Percentiles rank a stretch among this genome's conserved stretches.
phyloP scores from a whole-genome alignment of 53 echinoderm and acorn worm species.

The Hippasteria phrygiana region DNA sequence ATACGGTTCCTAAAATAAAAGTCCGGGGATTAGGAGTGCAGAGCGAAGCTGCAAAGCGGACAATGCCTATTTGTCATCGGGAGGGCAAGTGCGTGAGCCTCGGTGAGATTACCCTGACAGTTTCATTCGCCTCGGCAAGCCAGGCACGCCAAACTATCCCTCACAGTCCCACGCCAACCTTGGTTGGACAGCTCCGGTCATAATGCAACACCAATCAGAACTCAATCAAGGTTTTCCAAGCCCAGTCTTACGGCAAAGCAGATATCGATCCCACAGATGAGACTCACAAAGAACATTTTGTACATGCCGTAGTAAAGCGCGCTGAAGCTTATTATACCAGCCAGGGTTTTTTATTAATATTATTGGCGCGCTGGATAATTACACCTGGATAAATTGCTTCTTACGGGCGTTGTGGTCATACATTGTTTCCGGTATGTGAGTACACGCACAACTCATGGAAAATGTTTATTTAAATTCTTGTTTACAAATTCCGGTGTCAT shows the following conservation, averaged over 20 bases:
- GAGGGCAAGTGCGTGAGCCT: slow-evolving; percentile 2
- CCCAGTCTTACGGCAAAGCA: neutral
- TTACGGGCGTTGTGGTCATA: neutral
- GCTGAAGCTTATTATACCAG: too few relatives aligned
- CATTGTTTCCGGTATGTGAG: neutral
- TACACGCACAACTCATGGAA: neutral
- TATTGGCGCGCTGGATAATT: neutral
- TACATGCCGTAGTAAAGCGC: neutral
- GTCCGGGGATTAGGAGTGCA: neutral
- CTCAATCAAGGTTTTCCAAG: slow-evolving; percentile 7
- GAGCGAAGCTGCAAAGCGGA: neutral
- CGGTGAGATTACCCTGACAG: neutral
- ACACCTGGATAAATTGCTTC: neutral
- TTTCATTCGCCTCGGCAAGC: too few relatives aligned
- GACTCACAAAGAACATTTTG: too few relatives aligned
- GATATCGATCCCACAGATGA: slow-evolving; percentile 1
- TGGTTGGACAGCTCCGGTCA: neutral
- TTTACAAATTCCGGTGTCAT: neutral
- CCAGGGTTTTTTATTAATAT: neutral
- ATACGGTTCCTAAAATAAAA: too few relatives aligned
- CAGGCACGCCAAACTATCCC: neutral
- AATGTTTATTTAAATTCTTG: neutral
- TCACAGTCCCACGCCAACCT: neutral
- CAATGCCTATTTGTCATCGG: slow-evolving; percentile 45
- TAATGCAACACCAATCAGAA: slow-evolving; percentile 11